phyloP scores from a whole-genome alignment of 2,888 invertebrate species.

The Parelbella ahira region DNA sequence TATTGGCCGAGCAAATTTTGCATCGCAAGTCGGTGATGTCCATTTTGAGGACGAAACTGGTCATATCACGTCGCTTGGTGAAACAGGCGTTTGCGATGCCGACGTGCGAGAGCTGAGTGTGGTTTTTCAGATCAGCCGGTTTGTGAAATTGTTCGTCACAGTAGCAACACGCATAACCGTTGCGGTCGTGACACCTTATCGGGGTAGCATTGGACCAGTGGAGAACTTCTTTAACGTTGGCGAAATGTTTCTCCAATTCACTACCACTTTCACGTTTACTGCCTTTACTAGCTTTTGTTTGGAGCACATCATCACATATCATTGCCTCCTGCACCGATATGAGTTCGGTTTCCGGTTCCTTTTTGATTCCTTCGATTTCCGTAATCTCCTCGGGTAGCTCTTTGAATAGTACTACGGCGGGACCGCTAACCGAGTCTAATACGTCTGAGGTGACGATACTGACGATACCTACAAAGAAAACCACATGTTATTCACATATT shows the following conservation, averaged over 20 bases:
- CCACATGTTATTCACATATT: slow-evolving; percentile 10
- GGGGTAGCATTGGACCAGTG: slow-evolving; percentile 45
- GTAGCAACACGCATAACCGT: slow-evolving; percentile 34
- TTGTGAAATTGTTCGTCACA: slow-evolving; percentile 33
- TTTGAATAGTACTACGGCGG: slow-evolving; percentile 14
- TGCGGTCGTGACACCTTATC: slow-evolving; percentile 35
- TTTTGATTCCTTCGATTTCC: too few species aligned
- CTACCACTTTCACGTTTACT: slow-evolving; percentile 4
- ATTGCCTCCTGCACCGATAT: not conserved
- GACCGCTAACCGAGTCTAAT: slow-evolving; percentile 1
- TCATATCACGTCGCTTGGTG: slow-evolving; percentile 34
- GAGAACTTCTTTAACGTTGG: slow-evolving; percentile 10
- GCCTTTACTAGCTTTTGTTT: slow-evolving; percentile 1
- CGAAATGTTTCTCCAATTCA: slow-evolving; percentile 16
- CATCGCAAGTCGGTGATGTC: slow-evolving; percentile 54
- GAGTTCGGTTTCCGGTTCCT: not conserved
- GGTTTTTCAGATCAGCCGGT: slow-evolving; percentile 36
- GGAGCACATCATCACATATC: not conserved
- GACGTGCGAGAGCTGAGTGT: slow-evolving; percentile 28
- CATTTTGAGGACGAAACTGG: slow-evolving; percentile 50
- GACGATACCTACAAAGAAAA: slow-evolving; percentile 25
- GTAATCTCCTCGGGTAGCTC: not conserved
- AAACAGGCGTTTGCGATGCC: slow-evolving; percentile 26
- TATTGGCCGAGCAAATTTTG: slow-evolving; percentile 40
- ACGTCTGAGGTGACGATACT: slow-evolving; percentile 9